Conservation (phyloP, 2,113 vertebrate genomes). For the Dipodomys spectabilis region DNA sequence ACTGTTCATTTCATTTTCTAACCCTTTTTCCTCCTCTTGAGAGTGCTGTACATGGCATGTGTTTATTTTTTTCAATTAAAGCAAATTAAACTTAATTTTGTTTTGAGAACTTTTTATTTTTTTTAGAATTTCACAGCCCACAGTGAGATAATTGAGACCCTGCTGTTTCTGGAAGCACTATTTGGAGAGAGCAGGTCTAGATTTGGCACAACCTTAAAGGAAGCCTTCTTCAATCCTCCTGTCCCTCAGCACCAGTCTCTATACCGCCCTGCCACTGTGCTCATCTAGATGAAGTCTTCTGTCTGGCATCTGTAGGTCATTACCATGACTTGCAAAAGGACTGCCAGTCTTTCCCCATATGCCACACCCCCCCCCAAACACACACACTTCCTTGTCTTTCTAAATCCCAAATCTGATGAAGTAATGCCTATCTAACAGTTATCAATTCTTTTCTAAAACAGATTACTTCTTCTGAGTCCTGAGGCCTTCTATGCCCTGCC, state of each 20-base stretch:
- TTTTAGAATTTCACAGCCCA: conserved; percentile 76
- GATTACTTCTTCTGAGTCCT: background rate
- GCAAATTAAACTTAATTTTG: conserved; percentile 83
- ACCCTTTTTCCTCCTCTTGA: conserved; percentile 59
- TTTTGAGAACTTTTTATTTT: conserved; percentile 74
- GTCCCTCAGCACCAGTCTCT: background rate
- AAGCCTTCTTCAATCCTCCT: background rate
- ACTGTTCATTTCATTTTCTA: conserved; percentile 68
- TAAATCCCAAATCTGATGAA: conserved; percentile 3
- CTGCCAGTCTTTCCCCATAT: too few relatives aligned
- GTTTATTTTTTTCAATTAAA: conserved; percentile 82
- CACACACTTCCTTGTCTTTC: background rate
- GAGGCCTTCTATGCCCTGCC: rapidly evolving
- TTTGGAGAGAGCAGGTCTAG: conserved; percentile 52
- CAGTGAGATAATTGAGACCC: conserved; percentile 80
- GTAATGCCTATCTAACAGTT: background rate
- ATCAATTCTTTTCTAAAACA: background rate
- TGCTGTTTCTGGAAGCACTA: conserved; percentile 75
- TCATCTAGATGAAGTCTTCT: background rate
- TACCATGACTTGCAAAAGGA: background rate
- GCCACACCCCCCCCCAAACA: rapidly evolving
- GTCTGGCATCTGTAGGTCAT: background rate
- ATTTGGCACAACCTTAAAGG: conserved; percentile 21
- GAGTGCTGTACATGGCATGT: conserved; percentile 71
- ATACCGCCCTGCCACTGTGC: background rate